Percentiles rank a stretch among this genome's conserved stretches.
phyloP scores from a whole-genome alignment of 2,797 vertebrate species.

The Alca torda region DNA sequence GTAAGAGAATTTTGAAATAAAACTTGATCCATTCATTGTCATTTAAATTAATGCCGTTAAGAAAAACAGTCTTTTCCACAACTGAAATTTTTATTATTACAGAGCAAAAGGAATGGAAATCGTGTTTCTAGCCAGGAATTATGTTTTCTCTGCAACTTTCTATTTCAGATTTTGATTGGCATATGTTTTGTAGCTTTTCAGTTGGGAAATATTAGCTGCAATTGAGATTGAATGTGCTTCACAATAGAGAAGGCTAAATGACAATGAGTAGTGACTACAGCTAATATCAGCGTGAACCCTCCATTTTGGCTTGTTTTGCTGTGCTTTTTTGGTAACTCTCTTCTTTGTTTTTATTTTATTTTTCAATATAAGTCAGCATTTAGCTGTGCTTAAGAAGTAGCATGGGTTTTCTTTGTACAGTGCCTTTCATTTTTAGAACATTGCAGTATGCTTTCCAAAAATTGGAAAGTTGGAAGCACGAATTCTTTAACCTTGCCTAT shows the following conservation, averaged over 20 bases:
- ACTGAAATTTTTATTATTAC: not conserved
- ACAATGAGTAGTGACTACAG: not conserved
- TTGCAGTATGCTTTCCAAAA: not conserved
- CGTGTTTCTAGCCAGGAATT: not conserved
- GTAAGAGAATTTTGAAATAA: not conserved
- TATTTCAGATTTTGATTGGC: not conserved
- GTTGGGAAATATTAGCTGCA: not conserved
- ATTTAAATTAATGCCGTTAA: not conserved
- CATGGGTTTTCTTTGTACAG: not conserved
- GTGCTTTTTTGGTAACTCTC: not conserved
- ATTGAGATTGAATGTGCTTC: not conserved
- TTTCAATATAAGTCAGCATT: not conserved
- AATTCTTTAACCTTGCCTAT: not conserved
- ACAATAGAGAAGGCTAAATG: not conserved
- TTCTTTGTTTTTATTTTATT: not conserved
- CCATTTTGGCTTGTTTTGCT: not conserved
- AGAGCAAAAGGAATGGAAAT: not conserved
- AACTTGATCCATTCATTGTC: not conserved
- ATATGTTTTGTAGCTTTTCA: not conserved
- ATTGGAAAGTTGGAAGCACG: not conserved
- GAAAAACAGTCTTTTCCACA: not conserved
- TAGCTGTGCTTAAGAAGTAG: not conserved
- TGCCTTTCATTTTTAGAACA: not conserved
- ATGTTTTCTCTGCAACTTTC: not conserved
- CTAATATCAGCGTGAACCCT: not conserved